Evolutionary conservation across 2,113 vertebrate species (phyloP).

Genomic region (Pelmatolapia mariae): DNA sequence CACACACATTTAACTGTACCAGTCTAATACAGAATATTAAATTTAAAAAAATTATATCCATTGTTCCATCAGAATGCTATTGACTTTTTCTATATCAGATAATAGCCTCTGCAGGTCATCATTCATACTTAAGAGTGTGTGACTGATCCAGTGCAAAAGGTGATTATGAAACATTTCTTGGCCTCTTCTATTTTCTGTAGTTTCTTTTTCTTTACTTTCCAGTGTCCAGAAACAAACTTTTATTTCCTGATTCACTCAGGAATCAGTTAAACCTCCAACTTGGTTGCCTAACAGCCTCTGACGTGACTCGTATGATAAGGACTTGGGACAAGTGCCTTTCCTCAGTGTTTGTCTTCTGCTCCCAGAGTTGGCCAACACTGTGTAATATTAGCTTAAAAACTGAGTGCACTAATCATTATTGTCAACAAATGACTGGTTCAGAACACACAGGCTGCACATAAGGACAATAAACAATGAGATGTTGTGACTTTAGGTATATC

Average conservation of each 20-base stretch:
- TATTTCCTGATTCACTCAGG: not conserved
- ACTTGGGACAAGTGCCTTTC: not conserved
- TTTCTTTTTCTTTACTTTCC: not conserved
- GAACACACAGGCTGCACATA: not conserved
- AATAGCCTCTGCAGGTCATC: constrained; percentile 31
- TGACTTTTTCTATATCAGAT: constrained; percentile 39
- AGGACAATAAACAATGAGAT: not conserved
- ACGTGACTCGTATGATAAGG: not conserved
- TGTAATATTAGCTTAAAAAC: not conserved
- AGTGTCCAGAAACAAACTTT: not conserved
- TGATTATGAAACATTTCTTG: not conserved
- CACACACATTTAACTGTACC: constrained; percentile 14
- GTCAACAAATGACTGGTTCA: not conserved
- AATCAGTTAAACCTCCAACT: not conserved
- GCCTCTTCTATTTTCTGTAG: not conserved
- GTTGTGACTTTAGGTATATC: not conserved
- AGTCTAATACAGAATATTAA: not conserved
- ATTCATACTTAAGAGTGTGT: constrained; percentile 31
- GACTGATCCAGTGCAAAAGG: not conserved
- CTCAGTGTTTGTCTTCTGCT: not conserved
- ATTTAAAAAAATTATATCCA: not conserved
- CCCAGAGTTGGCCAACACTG: not conserved
- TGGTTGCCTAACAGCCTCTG: not conserved
- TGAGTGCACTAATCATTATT: not conserved
- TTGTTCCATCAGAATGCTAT: constrained; percentile 40